Evolutionary conservation across 2,113 vertebrate genomes (phyloP), one percentile per base, ranked within the genome.

Genomic region (Leptobrachium leishanense): DNA sequence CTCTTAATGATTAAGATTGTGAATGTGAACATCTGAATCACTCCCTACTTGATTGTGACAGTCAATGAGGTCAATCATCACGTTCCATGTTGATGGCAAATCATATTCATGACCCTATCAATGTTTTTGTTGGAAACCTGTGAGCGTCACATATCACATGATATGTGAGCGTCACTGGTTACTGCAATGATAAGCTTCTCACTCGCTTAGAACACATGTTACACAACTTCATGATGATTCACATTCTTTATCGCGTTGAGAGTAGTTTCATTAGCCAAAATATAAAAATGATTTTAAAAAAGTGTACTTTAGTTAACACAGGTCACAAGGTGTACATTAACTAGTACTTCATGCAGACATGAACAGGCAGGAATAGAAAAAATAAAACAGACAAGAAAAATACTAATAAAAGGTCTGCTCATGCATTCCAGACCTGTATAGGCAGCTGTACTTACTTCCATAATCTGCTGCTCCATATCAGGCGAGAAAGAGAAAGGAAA

Each of bases 361-460:
- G 15, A 11, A 50, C 40, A 70, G 44, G 54, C 41, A 72, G 41
- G 39, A 66, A 74, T 43, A 74, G 40, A 31, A 8, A 4, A 50
- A 31, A 44, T 67, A 74, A 69, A 8, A 44, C 44, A 10, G 20
- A 31, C 20, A 31, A 31, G 20, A 31, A 31, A 31, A 31, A 31
- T 31, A 31, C 20, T 31, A 31, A 31, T 31, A 59, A 31, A 57
- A 66, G 70, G 68, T 31, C 43, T 43, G 59, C 39, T 66, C 2
- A 0, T 9, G 43, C 82, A 59, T 80, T 86, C 82, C 82, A 73
- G 86, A 68, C 57, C 71, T 75, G 80, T 15, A 2, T 44, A 81
- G 82, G 68, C 79, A 64, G 75, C 83, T 57, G 65, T 91, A 99
- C 97, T 99, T 96, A 99, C 97, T 98, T 99, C 96, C 85, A 98